phyloP scores from a whole-genome alignment of 2,113 vertebrate species.

The Oryzias curvinotus region DNA sequence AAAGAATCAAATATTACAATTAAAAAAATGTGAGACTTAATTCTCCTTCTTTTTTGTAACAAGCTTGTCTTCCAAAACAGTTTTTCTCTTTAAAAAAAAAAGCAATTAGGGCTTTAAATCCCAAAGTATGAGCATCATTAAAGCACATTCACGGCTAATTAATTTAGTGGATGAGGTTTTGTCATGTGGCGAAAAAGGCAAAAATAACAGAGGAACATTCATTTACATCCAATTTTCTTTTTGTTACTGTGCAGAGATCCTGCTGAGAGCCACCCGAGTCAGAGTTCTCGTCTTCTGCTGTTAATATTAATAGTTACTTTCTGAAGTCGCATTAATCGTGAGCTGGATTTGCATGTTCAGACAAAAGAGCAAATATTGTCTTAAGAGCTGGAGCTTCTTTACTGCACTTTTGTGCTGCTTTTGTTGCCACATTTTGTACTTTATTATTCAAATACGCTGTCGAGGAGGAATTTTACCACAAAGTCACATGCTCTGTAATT shows the following conservation, averaged over 20 bases:
- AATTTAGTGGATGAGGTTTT: constrained; percentile 68
- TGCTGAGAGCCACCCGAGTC: constrained; percentile 75
- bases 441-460: constrained; percentile 65
- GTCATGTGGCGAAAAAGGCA: constrained; percentile 51
- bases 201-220: constrained; percentile 52
- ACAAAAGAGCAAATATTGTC: constrained; percentile 57
- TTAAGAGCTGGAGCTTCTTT: constrained; percentile 50
- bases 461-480: constrained; percentile 38
- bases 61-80: constrained; percentile 66
- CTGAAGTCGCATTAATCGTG: constrained; percentile 50
- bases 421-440: constrained; percentile 28
- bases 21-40: constrained; percentile 15
- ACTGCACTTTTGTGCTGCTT: constrained; percentile 40
- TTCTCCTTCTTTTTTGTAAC: constrained; percentile 53
- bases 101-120: constrained; percentile 74
- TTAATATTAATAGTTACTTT: constrained; percentile 76
- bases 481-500: constrained; percentile 31
- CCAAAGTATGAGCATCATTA: constrained; percentile 78
- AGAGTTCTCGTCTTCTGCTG: constrained; percentile 67
- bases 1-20: constrained; percentile 7
- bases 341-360: constrained; percentile 68
- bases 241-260: constrained; percentile 68
- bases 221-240: constrained; percentile 68
- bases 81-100: constrained; percentile 58
- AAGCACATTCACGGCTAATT: constrained; percentile 76